Evolutionary conservation across 2,888 invertebrate species (phyloP).

Genomic region (Mechanitis messenoides): DNA sequence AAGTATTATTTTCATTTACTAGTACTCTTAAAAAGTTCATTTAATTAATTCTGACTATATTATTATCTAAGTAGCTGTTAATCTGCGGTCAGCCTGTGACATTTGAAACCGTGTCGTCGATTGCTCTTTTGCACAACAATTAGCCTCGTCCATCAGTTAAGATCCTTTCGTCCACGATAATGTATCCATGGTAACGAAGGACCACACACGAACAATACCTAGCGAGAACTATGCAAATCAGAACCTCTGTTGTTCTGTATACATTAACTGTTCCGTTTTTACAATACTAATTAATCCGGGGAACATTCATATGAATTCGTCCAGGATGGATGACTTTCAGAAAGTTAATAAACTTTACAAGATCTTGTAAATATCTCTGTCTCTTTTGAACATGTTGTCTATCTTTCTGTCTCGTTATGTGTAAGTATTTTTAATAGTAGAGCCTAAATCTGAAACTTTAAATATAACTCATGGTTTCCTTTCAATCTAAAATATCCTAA

Average conservation of each 20-base stretch:
- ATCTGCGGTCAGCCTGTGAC: conserved; percentile 51
- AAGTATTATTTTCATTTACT: no score
- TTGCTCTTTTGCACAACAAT: conserved; percentile 57
- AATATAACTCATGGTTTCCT: not conserved
- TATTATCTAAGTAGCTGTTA: conserved; percentile 24
- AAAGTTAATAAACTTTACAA: no score
- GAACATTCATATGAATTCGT: conserved; percentile 13
- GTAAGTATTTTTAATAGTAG: no score
- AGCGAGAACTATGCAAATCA: conserved; percentile 36
- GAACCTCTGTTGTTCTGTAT: conserved; percentile 40
- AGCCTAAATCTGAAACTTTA: no score
- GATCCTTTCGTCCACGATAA: conserved; percentile 41
- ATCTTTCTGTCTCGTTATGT: no score
- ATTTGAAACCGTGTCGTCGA: conserved; percentile 48
- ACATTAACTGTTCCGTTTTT: conserved; percentile 48
- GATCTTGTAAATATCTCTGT: no score
- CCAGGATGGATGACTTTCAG: no score
- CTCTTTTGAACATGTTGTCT: no score
- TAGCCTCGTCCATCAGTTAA: conserved; percentile 68
- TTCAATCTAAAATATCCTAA: conserved; percentile 1
- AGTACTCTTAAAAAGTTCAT: not conserved
- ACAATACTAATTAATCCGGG: conserved; percentile 49
- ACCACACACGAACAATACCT: conserved; percentile 69
- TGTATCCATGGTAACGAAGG: conserved; percentile 62
- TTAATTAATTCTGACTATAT: conserved; percentile 13